Base-by-base conservation (phyloP, 2,797 vertebrate genomes). In the Rhynchotus rufescens region DNA sequence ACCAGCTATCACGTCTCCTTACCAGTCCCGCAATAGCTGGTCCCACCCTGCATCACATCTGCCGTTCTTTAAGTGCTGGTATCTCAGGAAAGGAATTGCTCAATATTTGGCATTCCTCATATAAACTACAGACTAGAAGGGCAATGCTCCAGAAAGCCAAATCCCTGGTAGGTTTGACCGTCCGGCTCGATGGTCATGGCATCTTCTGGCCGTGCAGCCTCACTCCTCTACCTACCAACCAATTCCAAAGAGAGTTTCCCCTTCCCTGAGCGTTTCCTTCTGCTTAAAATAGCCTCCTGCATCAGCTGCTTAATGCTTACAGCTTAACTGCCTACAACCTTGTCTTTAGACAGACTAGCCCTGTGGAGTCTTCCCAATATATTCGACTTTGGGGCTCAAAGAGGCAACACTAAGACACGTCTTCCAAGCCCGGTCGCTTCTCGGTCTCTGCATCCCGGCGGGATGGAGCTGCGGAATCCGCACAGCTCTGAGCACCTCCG, bases 191-290 rank as follows among this genome's bases (percentile, higher is more conserved):
- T 9, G 5, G 67, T 92, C 15, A 4, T 42, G 61, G 64, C 62
- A 71, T 72, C 82, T 83, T 85, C 64, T 76, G 67, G 44, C 57
- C 20, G 22, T 7, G 16, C 10, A 87, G 64, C 36, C 73, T 77
- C 72, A 56, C 60, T 92, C 69, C 69, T 89, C 84, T 69, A 85
- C 79, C 81, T 73, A 79, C 74, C 72, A 64, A n/a, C 56, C 57
- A 28, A 80, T 74, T 92, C 87, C 71, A 68, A 91, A 88, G 76
- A 62, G 68, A 87, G 69, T 36, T 79, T 52, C 74, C 64, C 38
- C 30, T 47, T 88, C 90, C 71, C 28, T 69, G 77, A 73, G 42
- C 66, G 52, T 73, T 92, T 90, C 88, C 62, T 88, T 80, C 91
- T 76, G 81, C 80, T 9, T 52, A 72, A 87, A 95, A 87, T 64